A percentile compares a stretch with the other conserved stretches of the same genome.
Evolutionary conservation across 2,797 vertebrate species (phyloP).

Genomic region (Meda fulgida): DNA sequence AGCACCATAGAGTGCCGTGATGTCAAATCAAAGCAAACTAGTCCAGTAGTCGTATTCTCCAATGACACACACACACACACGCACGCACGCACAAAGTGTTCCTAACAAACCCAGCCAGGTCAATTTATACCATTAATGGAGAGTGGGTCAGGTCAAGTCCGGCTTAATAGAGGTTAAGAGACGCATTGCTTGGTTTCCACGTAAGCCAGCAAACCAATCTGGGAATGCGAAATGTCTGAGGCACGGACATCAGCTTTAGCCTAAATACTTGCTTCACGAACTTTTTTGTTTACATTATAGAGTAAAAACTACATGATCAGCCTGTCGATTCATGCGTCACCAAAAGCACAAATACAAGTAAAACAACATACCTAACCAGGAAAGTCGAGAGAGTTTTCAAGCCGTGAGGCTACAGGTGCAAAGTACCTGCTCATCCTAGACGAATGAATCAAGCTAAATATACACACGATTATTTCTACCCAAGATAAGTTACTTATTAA

Average conservation of each 20-base stretch:
- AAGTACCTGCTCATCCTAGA: slow-evolving; percentile 47
- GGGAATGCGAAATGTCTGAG: slow-evolving; percentile 8
- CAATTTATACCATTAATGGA: slow-evolving; percentile 26
- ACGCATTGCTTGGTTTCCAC: slow-evolving; percentile 42
- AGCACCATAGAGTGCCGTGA: slow-evolving; percentile 83
- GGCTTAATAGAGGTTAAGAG: slow-evolving; percentile 26
- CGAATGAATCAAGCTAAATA: slow-evolving; percentile 32
- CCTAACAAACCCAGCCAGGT: neutral
- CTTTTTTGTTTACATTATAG: neutral
- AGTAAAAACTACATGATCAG: neutral
- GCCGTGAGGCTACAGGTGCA: slow-evolving; percentile 53
- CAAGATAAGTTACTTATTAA: neutral
- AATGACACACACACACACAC: neutral
- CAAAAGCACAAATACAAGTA: neutral
- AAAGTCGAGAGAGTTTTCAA: slow-evolving; percentile 3
- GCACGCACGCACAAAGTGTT: neutral
- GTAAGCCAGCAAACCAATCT: slow-evolving; percentile 40
- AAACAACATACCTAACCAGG: neutral
- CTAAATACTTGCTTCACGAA: neutral
- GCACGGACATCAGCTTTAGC: slow-evolving; percentile 23
- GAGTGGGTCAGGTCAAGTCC: slow-evolving; percentile 36
- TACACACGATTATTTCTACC: neutral
- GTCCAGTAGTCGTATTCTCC: slow-evolving; percentile 10
- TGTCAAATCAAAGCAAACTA: slow-evolving; percentile 61
- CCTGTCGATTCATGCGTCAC: neutral